A percentile compares a stretch with the other conserved stretches of the same genome.
Evolutionary conservation across 2,888 invertebrate species (phyloP).

Genomic region (Ophonus ardosiacus): DNA sequence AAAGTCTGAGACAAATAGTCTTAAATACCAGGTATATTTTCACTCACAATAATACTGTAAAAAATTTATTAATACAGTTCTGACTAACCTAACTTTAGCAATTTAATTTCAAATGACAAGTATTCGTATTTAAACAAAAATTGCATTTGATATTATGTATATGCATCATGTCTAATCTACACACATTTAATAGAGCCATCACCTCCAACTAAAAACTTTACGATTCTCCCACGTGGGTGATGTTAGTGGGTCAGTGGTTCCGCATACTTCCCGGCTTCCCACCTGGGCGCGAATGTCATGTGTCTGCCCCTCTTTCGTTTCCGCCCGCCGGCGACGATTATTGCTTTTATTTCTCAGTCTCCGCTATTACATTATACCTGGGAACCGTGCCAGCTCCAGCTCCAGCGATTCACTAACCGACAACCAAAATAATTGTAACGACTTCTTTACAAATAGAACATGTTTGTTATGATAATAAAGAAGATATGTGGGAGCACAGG

Average conservation of each 20-base stretch:
- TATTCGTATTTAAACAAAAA: too few species aligned
- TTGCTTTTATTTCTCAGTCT: slow-evolving; percentile 49
- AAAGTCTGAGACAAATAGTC: too few species aligned
- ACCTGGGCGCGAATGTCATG: slow-evolving; percentile 59
- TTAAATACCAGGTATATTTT: too few species aligned
- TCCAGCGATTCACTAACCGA: slow-evolving; percentile 18
- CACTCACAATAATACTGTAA: too few species aligned
- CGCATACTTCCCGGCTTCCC: slow-evolving; percentile 58
- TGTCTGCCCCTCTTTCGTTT: slow-evolving; percentile 12
- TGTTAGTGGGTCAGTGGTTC: slow-evolving; percentile 58
- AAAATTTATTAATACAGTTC: too few species aligned
- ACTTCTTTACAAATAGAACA: slow-evolving; percentile 2
- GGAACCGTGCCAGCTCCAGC: slow-evolving; percentile 50
- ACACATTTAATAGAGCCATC: too few species aligned
- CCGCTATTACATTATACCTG: slow-evolving; percentile 58
- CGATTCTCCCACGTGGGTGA: slow-evolving; percentile 1
- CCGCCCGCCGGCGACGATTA: neutral
- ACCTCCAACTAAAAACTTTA: too few species aligned
- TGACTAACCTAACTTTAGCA: too few species aligned
- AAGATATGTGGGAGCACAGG: slow-evolving; percentile 13
- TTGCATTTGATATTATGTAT: too few species aligned
- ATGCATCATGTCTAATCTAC: too few species aligned
- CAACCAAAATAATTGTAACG: slow-evolving; percentile 15
- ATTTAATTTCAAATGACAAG: too few species aligned
- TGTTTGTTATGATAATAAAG: slow-evolving; percentile 34